A percentile compares a stretch with the other conserved stretches of the same genome.
Evolutionary conservation across 2,797 vertebrate species (phyloP).

Genomic region (Urocyon cinereoargenteus): DNA sequence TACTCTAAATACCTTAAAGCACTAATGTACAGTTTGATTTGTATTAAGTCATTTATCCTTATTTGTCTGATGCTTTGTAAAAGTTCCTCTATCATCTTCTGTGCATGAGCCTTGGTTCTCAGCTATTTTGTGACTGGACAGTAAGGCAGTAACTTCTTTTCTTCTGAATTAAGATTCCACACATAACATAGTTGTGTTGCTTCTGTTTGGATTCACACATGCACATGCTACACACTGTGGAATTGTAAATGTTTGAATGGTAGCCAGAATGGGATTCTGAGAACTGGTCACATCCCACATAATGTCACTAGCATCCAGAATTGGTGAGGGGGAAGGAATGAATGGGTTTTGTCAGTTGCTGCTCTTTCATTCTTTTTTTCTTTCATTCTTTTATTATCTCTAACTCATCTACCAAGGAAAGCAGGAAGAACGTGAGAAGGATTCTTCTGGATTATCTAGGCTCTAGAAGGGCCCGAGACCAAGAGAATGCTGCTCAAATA

Average conservation of each 20-base stretch:
- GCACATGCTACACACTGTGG: neutral
- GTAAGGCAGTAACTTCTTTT: neutral
- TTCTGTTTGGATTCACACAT: neutral
- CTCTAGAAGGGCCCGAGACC: neutral
- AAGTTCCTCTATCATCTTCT: constrained; percentile 34
- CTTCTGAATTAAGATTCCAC: neutral
- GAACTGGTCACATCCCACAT: neutral
- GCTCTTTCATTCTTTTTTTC: neutral
- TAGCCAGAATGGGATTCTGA: neutral
- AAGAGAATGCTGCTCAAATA: neutral
- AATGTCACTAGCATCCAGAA: constrained; percentile 9
- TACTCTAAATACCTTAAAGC: constrained; percentile 61
- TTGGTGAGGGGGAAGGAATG: neutral
- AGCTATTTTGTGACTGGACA: neutral
- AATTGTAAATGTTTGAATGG: neutral
- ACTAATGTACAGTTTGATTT: constrained; percentile 25
- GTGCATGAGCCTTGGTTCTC: neutral
- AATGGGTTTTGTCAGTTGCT: neutral
- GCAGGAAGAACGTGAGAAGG: neutral
- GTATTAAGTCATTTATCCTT: constrained; percentile 50
- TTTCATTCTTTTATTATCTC: neutral
- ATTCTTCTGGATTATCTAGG: neutral
- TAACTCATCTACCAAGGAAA: neutral
- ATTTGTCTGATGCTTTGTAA: constrained; percentile 25
- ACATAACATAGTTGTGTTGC: neutral